These are phyloP conservation scores for Myiothlypis chrysogaster DNA, from an alignment of 2,797 vertebrate genomes.

Conservation along the genomic window DNA sequence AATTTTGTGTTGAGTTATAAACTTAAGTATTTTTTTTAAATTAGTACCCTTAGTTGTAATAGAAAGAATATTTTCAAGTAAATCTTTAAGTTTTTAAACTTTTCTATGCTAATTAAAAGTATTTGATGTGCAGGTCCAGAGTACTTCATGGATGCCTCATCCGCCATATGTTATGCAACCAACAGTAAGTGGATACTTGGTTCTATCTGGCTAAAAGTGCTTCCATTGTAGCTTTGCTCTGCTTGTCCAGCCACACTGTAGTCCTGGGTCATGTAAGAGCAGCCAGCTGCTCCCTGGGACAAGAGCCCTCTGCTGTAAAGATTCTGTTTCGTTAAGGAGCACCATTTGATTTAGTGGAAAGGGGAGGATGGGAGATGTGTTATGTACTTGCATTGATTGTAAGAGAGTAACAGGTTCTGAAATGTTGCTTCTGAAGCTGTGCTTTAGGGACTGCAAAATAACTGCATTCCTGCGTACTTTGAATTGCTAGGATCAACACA, in stretches of 20 bases:
- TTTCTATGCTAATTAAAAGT: constrained; percentile 71
- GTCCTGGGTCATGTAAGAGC: neutral
- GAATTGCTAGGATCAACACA: neutral
- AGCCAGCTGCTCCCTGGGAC: neutral
- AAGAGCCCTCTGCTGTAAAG: neutral
- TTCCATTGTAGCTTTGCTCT: neutral
- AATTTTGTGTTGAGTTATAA: neutral
- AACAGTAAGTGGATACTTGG: constrained; percentile 88
- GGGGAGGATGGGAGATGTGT: neutral
- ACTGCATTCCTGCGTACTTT: neutral
- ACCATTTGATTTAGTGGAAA: neutral
- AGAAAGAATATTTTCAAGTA: neutral
- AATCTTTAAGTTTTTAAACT: constrained; percentile 50
- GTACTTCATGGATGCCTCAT: constrained; percentile 99
- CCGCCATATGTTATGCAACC: constrained; percentile 99
- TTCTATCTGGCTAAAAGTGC: constrained; percentile 56
- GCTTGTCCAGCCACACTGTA: neutral
- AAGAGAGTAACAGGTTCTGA: neutral
- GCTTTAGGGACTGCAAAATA: neutral
- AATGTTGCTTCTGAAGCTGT: neutral
- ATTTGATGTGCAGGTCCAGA: constrained; percentile 91
- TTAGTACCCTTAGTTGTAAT: neutral
- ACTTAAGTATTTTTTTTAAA: neutral
- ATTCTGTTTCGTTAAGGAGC: neutral
- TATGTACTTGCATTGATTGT: neutral